A percentile compares a stretch with the other conserved stretches of the same genome.
phyloP scores from a whole-genome alignment of 2,797 vertebrate genomes.

The Periparus ater region DNA sequence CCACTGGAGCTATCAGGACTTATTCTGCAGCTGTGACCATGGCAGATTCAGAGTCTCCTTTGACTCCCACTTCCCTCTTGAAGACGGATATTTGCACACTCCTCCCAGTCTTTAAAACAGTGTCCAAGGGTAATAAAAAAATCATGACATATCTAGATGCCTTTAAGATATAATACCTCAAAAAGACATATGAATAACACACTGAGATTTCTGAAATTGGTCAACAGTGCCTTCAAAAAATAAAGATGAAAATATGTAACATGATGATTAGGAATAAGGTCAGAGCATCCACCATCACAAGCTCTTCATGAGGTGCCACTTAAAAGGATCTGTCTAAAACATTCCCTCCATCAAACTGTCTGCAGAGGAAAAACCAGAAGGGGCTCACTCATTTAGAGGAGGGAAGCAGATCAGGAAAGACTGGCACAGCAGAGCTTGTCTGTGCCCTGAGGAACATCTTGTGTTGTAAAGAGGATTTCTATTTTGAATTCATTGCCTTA shows the following conservation, averaged over 20 bases:
- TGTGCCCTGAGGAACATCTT: neutral
- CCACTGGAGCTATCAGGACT: neutral
- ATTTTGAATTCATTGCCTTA: conserved; percentile 19
- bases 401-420: neutral
- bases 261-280: neutral
- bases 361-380: neutral
- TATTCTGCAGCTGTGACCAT: neutral
- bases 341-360: neutral
- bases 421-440: neutral
- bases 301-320: neutral
- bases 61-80: neutral
- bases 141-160: neutral
- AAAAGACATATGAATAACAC: neutral
- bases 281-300: neutral
- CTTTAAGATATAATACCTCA: neutral
- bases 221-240: neutral
- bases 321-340: neutral
- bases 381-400: neutral
- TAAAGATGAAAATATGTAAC: neutral
- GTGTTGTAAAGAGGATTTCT: neutral
- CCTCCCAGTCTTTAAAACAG: neutral
- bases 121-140: neutral
- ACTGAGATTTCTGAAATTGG: neutral
- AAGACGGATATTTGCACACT: neutral
- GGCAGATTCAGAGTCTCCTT: neutral